Evolutionary conservation across 1,140 invertebrate genomes (phyloP).

Genomic region (Latrodectus geometricus): DNA sequence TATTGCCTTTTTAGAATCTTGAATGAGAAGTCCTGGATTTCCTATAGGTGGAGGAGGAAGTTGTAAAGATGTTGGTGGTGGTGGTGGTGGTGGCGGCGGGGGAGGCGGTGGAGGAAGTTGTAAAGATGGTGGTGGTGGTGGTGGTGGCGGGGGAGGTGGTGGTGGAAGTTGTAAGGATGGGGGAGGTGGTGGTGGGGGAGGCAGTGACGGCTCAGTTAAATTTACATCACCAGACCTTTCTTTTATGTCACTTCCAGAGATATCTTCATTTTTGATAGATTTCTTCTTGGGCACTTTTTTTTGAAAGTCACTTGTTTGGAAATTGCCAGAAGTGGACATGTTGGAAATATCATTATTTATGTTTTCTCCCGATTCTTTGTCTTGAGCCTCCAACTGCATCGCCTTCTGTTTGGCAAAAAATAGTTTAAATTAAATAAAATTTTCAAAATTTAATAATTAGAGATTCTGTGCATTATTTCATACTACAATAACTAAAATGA

Average conservation of each 20-base stretch:
- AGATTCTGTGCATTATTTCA: too few relatives aligned
- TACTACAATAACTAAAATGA: too few relatives aligned
- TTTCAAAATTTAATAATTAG: too few relatives aligned
- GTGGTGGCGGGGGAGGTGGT: constrained; percentile 9
- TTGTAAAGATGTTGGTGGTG: background rate
- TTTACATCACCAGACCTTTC: background rate
- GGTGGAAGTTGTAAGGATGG: background rate
- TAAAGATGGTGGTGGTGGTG: constrained; percentile 8
- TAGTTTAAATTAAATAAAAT: background rate
- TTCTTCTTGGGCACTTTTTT: background rate
- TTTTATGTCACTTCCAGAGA: too few relatives aligned
- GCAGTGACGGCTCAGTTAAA: background rate
- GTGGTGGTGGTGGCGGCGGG: background rate
- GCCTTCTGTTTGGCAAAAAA: constrained; percentile 16
- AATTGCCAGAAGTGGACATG: too few relatives aligned
- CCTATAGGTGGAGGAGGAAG: background rate
- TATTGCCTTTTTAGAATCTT: too few relatives aligned
- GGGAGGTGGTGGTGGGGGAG: constrained; percentile 14
- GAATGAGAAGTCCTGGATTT: background rate
- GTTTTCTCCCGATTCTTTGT: background rate
- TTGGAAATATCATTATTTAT: background rate
- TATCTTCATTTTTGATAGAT: background rate
- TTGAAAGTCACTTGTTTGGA: too few relatives aligned
- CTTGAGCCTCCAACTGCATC: background rate
- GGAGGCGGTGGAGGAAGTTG: constrained; percentile 18